These are phyloP conservation scores for Mayetiola destructor DNA, from an alignment of 2,888 invertebrate species.

Conservation along the genomic window DNA sequence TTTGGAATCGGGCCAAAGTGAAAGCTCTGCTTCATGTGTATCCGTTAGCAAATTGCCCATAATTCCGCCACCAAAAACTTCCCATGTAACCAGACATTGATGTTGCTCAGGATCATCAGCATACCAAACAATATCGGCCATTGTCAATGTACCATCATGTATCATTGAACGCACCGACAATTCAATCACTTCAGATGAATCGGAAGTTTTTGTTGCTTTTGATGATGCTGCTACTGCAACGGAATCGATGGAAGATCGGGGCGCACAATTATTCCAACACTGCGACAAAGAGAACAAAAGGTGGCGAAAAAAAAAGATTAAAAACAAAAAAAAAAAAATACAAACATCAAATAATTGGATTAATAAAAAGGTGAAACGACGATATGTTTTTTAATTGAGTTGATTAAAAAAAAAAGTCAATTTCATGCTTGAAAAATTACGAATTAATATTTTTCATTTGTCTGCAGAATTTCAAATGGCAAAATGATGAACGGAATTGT, in stretches of 20 bases:
- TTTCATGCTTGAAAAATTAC: conserved; percentile 8
- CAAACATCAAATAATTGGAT: too few relatives aligned
- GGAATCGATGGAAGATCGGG: neutral
- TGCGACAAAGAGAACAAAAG: neutral
- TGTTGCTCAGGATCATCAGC: neutral
- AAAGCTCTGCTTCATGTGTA: conserved; percentile 3
- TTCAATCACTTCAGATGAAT: neutral
- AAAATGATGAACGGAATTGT: neutral
- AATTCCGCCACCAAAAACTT: neutral
- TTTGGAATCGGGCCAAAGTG: neutral
- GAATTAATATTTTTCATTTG: neutral
- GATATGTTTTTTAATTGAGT: neutral
- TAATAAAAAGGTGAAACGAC: too few relatives aligned
- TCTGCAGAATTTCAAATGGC: neutral
- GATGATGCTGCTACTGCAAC: neutral
- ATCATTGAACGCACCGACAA: neutral
- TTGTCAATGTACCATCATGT: neutral
- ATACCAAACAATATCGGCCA: conserved; percentile 10
- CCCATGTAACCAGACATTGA: neutral
- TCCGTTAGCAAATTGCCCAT: neutral
- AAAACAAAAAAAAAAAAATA: neutral
- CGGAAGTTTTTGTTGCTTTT: neutral
- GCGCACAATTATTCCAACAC: conserved; percentile 10
- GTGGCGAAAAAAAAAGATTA: neutral
- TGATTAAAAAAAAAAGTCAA: neutral